Base-by-base conservation (phyloP, 2,888 invertebrate genomes). In the Ametastegia equiseti region DNA sequence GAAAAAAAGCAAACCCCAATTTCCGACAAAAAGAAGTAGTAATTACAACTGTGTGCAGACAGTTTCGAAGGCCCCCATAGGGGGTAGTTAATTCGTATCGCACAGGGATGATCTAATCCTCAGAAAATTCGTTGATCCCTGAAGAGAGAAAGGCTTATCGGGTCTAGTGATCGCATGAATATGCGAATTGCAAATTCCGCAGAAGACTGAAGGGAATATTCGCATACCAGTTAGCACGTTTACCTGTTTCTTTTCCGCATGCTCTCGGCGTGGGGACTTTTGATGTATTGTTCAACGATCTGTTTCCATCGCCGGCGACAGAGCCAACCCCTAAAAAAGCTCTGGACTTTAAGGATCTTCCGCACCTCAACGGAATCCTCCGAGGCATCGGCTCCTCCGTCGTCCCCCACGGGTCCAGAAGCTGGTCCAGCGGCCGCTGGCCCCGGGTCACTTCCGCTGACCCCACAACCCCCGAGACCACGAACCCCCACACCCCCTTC, bases 281-380 rank as follows among this genome's bases (percentile, higher is more conserved):
- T 97, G 89, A 98, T 98, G 92, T 98, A 98, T 90, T 98, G 97
- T 87, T 98, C 97, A 23, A 98, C 98, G 81, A 98, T 98, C 91
- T 97, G 97, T 91, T 98, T 98, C 98, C 98, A 98, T 60, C 98
- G 93, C 9, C 98, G 93, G 13, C 98, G 94, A 90, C 98, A 98
- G 80, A 98, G 92, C 98, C 98, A 98, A 13, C 98, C 98, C 6
- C 98, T 94, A 92, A 98, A 98, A 92, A 98, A 98, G 89, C 97
- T 97, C 93, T 98, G 96, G 19, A 96, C 95, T 92, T 96, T 96
- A 92, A 97, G 97, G 85, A 98, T 97, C 92, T 98, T 98, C 84
- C 94, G 94, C 83, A 98, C 93, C 89, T 98, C 97, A n/a, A 94
- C 93, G 0, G 95, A 94, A 84, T 96, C 95, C 85, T 94, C 93